Conservation (phyloP, 2,888 invertebrate genomes). For the Lochmaea crataegi region DNA sequence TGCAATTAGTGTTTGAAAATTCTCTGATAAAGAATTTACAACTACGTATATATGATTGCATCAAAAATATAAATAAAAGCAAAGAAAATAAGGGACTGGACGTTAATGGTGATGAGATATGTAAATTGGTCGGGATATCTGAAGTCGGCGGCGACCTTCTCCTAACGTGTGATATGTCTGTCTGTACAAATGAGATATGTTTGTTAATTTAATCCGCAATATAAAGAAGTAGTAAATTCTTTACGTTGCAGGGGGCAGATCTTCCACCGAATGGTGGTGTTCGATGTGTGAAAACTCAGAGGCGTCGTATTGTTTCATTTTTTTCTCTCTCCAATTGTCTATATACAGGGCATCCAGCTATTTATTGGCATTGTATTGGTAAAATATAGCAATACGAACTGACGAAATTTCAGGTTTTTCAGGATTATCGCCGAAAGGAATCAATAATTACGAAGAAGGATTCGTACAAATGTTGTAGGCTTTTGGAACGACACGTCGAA, state of each 20-base stretch:
- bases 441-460: too few species aligned
- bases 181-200: constrained; percentile 51
- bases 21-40: constrained; percentile 25
- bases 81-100: constrained; percentile 42
- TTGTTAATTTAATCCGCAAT: constrained; percentile 53
- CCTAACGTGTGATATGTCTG: constrained; percentile 50
- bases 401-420: too few species aligned
- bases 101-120: constrained; percentile 55
- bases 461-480: too few species aligned
- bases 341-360: too few species aligned
- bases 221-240: constrained; percentile 52
- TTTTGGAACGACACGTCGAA: too few species aligned
- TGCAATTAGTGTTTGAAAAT: constrained; percentile 18
- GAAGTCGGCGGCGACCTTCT: constrained; percentile 47
- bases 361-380: too few species aligned
- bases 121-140: constrained; percentile 49
- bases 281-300: constrained; percentile 23
- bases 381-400: too few species aligned
- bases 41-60: constrained; percentile 9
- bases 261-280: constrained; percentile 41
- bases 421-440: too few species aligned
- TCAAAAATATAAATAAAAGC: constrained; percentile 44
- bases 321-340: not conserved
- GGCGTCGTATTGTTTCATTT: constrained; percentile 21
- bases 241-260: constrained; percentile 44